These are phyloP conservation scores for Oenanthe melanoleuca DNA, from an alignment of 2,113 vertebrate genomes.

Conservation along the genomic window DNA sequence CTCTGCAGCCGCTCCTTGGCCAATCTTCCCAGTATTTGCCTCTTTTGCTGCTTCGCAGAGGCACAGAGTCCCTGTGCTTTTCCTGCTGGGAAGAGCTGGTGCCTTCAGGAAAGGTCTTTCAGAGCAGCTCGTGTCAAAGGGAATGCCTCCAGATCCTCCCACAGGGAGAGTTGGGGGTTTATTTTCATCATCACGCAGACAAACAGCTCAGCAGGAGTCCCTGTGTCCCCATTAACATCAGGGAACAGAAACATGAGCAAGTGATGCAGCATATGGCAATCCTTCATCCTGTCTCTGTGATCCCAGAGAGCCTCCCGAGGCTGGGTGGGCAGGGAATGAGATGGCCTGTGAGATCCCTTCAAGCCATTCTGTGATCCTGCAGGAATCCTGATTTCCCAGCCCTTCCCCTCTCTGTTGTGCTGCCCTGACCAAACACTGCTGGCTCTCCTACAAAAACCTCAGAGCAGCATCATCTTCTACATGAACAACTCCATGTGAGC, in stretches of 20 bases:
- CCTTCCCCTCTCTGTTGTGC: background rate
- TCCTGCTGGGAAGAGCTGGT: background rate
- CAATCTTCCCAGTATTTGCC: rapidly evolving
- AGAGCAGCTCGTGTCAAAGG: background rate
- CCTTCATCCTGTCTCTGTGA: background rate
- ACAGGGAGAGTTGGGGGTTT: background rate
- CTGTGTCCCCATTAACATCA: background rate
- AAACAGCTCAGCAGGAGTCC: background rate
- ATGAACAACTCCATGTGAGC: rapidly evolving
- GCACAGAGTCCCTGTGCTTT: rapidly evolving
- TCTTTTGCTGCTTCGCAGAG: background rate
- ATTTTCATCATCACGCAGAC: background rate
- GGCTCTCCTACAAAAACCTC: background rate
- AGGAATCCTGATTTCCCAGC: background rate
- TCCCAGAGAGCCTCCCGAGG: background rate
- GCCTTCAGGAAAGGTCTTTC: background rate
- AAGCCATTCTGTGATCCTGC: background rate
- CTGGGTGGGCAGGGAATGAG: background rate
- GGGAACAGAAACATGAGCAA: background rate
- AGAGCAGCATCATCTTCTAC: background rate
- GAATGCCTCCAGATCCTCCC: background rate
- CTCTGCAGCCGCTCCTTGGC: background rate
- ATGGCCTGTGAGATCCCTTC: background rate
- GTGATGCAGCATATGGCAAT: background rate
- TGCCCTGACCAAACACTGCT: background rate